Evolutionary conservation across 2,797 vertebrate genomes (phyloP).

Genomic region (Tolypeutes matacus): DNA sequence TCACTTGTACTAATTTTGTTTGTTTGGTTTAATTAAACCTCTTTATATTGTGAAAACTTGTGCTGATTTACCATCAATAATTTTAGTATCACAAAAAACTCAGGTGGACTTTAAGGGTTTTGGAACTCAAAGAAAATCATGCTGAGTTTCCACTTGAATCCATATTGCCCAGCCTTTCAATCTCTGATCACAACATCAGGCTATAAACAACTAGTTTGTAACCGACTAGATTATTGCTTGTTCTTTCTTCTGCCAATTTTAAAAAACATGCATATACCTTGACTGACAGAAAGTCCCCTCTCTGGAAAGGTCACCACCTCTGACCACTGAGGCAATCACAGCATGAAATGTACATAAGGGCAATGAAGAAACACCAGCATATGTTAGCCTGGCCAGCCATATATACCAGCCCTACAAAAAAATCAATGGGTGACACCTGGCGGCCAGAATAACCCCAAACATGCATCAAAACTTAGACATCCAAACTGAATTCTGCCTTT

Average conservation of each 20-base stretch:
- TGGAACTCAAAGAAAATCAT: not conserved
- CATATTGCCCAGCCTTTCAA: not conserved
- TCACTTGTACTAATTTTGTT: not conserved
- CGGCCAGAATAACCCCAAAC: not conserved
- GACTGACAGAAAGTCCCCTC: too few relatives aligned
- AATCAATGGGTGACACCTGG: not conserved
- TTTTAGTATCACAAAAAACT: not conserved
- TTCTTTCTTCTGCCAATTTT: too few relatives aligned
- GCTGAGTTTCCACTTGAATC: not conserved
- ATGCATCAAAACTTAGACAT: not conserved
- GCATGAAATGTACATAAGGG: not conserved
- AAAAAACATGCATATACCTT: too few relatives aligned
- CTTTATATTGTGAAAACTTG: not conserved
- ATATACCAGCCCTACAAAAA: not conserved
- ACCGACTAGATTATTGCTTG: too few relatives aligned
- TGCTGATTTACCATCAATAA: not conserved
- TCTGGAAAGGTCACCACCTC: not conserved
- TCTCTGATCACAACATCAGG: not conserved
- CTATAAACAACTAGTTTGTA: too few relatives aligned
- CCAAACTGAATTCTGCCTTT: not conserved
- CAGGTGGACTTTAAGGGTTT: not conserved
- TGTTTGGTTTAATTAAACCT: too few relatives aligned
- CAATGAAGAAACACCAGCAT: not conserved
- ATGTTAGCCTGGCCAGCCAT: not conserved
- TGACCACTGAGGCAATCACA: not conserved